Conservation (phyloP, 1,140 invertebrate species). For the Tetramorium alpestre region DNA sequence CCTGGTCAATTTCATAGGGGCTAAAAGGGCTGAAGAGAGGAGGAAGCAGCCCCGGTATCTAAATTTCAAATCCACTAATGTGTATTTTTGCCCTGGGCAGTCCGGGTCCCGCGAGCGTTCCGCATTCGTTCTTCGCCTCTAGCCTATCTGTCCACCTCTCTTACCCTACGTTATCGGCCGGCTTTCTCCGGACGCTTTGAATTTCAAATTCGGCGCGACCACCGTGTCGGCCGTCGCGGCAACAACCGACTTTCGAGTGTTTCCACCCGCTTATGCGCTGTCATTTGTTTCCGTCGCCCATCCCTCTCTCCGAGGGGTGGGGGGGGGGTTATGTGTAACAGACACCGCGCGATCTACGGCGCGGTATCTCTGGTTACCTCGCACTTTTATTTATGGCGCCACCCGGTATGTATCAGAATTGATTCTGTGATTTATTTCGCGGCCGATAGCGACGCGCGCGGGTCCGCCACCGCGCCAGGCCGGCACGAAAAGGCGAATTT, state of each 20-base stretch:
- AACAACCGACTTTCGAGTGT: slow-evolving; percentile 78
- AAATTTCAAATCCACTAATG: slow-evolving; percentile 85
- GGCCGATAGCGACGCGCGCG: slow-evolving; percentile 61
- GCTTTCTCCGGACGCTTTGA: slow-evolving; percentile 76
- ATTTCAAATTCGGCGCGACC: slow-evolving; percentile 81
- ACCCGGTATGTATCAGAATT: slow-evolving; percentile 70
- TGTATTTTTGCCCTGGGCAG: slow-evolving; percentile 81
- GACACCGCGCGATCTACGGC: slow-evolving; percentile 54
- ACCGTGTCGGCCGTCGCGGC: slow-evolving; percentile 63
- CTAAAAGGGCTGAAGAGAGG: neutral
- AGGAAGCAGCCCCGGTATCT: slow-evolving; percentile 71
- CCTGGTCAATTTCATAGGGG: slow-evolving; percentile 59
- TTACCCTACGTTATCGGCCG: slow-evolving; percentile 73
- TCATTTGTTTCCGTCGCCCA: slow-evolving; percentile 74
- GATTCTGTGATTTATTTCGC: slow-evolving; percentile 80
- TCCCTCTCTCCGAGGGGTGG: too few relatives aligned
- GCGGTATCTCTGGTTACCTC: slow-evolving; percentile 66
- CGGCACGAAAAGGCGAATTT: slow-evolving; percentile 58
- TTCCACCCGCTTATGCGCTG: slow-evolving; percentile 77
- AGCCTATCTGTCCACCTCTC: slow-evolving; percentile 56
- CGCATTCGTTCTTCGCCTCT: slow-evolving; percentile 14
- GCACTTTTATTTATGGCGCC: slow-evolving; percentile 80
- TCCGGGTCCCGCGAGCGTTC: slow-evolving; percentile 17
- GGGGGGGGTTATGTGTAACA: neutral
- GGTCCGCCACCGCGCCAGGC: neutral